Base-by-base conservation (phyloP, 1,140 invertebrate species). In the Drosophila suzukii region DNA sequence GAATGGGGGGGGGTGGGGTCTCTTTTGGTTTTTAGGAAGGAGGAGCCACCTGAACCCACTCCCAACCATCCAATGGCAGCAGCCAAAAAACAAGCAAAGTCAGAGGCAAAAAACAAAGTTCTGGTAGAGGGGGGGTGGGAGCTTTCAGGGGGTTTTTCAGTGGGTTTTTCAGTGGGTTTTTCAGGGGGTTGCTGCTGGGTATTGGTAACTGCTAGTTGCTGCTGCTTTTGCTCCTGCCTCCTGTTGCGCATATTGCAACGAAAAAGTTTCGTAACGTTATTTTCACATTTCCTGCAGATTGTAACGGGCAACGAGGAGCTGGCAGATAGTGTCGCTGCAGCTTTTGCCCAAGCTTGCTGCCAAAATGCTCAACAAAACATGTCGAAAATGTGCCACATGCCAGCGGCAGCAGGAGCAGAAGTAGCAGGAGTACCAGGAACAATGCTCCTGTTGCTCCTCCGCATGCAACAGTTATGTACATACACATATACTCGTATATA, bases 301-400 rank as follows among this genome's bases (percentile, higher is more conserved):
- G 75, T 82, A 65, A 51, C 59, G 77, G 74, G 77, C 68, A 78
- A 60, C 65, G 70, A 70, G 62, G 73, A 81, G 59, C 75, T 63
- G 62, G 41, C 61, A 65, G 80, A 65, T 68, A 74, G 59, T 47
- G 71, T 81, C 51, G 55, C 67, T 73, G 58, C 51, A 60, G 20
- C 62, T 47, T 36, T 47, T 68, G 66, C 47, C 74, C 54, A 67
- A 73, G 12, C 49, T 34, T 36, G 82, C 62, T 89, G 84, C 84
- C 84, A 67, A 89, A 88, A 89, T 89, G 84, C 77, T 82, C 73
- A 72, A 88, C 84, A 89, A 89, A 89, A 89, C 84, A 89, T 83
- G 84, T 89, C 84, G 84, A 89, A 89, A 89, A 89, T 89, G 84
- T 89, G 84, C 84, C 84, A 89, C 85, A 89, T 88, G 83, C 85